A percentile compares a stretch with the other conserved stretches of the same genome.
These are phyloP conservation scores for Arremon brunneinucha DNA, from an alignment of 2,797 vertebrate genomes.

Conservation along the genomic window DNA sequence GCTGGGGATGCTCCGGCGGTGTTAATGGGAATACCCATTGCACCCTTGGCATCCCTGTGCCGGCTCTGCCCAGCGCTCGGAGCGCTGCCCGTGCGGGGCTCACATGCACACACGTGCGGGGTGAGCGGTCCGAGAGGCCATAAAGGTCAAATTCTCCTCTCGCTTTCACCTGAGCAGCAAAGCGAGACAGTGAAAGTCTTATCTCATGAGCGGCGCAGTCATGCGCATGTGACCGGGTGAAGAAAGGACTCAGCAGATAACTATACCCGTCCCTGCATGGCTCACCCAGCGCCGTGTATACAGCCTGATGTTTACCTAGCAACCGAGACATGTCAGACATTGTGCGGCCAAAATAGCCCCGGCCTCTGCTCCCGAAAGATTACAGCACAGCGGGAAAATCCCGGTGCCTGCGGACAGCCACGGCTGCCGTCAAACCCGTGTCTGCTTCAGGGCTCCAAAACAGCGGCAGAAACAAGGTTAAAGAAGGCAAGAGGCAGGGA, in stretches of 20 bases:
- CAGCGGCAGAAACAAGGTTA: not conserved
- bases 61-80: fast-evolving
- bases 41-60: fast-evolving
- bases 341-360: constrained; percentile 16
- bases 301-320: constrained; percentile 35
- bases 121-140: not conserved
- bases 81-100: not conserved
- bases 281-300: not conserved
- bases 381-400: constrained; percentile 17
- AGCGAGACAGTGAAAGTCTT: not conserved
- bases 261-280: not conserved
- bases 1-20: fast-evolving
- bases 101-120: fast-evolving
- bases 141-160: not conserved
- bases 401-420: not conserved
- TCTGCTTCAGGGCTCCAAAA: not conserved
- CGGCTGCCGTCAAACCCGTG: not conserved
- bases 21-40: fast-evolving
- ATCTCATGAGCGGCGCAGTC: not conserved
- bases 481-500: not conserved
- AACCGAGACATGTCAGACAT: not conserved
- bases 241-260: constrained; percentile 39
- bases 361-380: not conserved
- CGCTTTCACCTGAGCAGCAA: not conserved
- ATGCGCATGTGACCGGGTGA: constrained; percentile 16